Evolutionary conservation across 30 jellyfish, hydroid and myxozoan species (phyloP).

Genomic region (Aurelia aurita complex sp. Pacific): DNA sequence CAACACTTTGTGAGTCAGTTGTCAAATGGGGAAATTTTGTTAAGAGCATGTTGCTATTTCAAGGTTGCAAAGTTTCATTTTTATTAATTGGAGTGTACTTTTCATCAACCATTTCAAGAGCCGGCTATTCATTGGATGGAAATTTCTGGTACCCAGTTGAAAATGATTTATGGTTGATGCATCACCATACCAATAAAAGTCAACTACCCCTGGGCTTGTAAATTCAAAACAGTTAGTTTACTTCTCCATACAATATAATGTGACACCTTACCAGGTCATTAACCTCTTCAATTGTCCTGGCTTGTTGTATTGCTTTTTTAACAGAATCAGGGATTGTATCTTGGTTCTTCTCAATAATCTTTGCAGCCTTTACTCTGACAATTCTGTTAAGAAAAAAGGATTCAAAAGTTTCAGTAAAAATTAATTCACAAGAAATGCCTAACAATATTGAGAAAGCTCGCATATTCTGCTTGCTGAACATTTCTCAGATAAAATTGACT

Average conservation of each 20-base stretch:
- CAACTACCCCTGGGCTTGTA: too few relatives aligned
- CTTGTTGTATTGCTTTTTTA: constrained; percentile 27
- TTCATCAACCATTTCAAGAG: not conserved
- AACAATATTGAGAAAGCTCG: not conserved
- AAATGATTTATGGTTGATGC: too few relatives aligned
- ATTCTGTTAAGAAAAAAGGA: constrained; percentile 18
- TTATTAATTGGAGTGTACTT: not conserved
- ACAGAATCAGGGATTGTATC: constrained; percentile 24
- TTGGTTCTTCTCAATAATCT: constrained; percentile 44
- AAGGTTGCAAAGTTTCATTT: not conserved
- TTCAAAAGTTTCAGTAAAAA: too few relatives aligned
- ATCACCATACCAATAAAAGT: too few relatives aligned
- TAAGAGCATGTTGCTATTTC: too few relatives aligned
- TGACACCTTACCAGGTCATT: constrained; percentile 72
- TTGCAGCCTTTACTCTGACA: constrained; percentile 50
- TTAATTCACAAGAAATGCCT: not conserved
- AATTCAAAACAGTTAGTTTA: too few relatives aligned
- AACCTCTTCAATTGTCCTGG: constrained; percentile 68
- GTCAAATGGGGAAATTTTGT: too few relatives aligned
- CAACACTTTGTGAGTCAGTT: too few relatives aligned
- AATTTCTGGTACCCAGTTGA: too few relatives aligned
- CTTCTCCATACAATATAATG: not conserved
- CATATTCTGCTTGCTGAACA: too few relatives aligned
- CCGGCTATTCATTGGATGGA: not conserved
- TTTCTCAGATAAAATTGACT: too few relatives aligned